Conservation (phyloP, 2,113 vertebrate genomes). For the Himantopus leucocephalus region DNA sequence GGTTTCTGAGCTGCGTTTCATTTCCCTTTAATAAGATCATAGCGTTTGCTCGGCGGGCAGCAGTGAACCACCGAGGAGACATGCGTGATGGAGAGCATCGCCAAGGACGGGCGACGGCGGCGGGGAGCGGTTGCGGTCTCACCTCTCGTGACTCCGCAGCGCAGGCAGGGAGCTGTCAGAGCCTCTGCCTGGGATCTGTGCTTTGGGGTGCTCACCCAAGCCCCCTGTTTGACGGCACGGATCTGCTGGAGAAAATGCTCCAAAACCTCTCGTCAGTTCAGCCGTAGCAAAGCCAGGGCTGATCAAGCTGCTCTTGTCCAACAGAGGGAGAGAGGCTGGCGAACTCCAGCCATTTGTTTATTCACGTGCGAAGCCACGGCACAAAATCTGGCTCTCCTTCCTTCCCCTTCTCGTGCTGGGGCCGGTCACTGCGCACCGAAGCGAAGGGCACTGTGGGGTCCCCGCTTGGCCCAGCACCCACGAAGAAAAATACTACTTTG, state of each 20-base stretch:
- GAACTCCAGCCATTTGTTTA: slow-evolving; percentile 17
- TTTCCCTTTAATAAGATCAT: slow-evolving; percentile 64
- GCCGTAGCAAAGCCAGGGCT: not conserved
- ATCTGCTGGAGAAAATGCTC: not conserved
- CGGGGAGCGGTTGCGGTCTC: not conserved
- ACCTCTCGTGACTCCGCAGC: not conserved
- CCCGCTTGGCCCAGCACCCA: not conserved
- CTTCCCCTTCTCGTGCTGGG: not conserved
- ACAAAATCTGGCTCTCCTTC: not conserved
- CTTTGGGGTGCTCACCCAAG: not conserved
- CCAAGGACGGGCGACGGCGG: accelerated
- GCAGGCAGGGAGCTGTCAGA: not conserved
- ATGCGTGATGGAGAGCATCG: not conserved
- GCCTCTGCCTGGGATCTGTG: not conserved
- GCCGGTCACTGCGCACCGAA: not conserved
- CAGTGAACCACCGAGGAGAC: not conserved
- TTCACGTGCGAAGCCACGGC: not conserved
- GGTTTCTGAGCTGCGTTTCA: slow-evolving; percentile 35
- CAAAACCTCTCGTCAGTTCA: not conserved
- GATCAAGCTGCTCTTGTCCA: not conserved
- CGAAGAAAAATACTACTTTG: not conserved
- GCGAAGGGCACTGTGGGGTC: not conserved
- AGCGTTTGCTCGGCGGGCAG: slow-evolving; percentile 16
- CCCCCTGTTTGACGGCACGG: accelerated
- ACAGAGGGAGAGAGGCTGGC: not conserved